Conservation (phyloP, 2,888 invertebrate genomes). For the Papilio demoleus region DNA sequence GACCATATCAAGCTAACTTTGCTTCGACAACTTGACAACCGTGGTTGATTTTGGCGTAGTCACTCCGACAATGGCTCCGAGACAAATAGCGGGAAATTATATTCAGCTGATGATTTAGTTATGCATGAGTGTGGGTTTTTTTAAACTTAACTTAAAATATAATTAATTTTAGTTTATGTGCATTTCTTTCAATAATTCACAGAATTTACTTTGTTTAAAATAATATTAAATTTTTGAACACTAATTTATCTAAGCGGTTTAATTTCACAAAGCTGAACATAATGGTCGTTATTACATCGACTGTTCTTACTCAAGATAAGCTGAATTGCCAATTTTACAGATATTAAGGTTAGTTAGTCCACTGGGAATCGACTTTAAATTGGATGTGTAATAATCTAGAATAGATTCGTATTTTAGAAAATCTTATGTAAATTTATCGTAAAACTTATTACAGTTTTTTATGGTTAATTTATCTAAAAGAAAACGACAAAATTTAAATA, state of each 20-base stretch:
- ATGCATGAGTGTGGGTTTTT: too few relatives aligned
- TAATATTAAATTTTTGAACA: too few relatives aligned
- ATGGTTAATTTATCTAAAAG: background rate
- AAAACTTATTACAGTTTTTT: background rate
- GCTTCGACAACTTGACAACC: too few relatives aligned
- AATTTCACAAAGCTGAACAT: background rate
- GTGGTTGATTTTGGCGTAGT: too few relatives aligned
- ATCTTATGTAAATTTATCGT: background rate
- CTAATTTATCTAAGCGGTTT: background rate
- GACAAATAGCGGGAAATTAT: too few relatives aligned
- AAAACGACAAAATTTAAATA: background rate
- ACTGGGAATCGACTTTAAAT: constrained; percentile 15
- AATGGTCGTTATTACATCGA: constrained; percentile 4
- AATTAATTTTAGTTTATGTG: too few relatives aligned
- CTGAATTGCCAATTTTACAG: constrained; percentile 18
- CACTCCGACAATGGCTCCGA: too few relatives aligned
- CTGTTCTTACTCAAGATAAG: constrained; percentile 7
- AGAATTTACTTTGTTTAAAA: too few relatives aligned
- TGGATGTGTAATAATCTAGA: background rate
- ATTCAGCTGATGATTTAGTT: too few relatives aligned
- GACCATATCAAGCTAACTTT: too few relatives aligned
- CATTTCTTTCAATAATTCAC: too few relatives aligned
- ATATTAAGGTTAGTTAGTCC: constrained; percentile 7
- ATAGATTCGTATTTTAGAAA: background rate
- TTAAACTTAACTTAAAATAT: too few relatives aligned